Percentiles rank a stretch among this genome's conserved stretches.
These are phyloP conservation scores for Smittia sp. DNA, from an alignment of 2,888 invertebrate genomes.

Conservation along the genomic window DNA sequence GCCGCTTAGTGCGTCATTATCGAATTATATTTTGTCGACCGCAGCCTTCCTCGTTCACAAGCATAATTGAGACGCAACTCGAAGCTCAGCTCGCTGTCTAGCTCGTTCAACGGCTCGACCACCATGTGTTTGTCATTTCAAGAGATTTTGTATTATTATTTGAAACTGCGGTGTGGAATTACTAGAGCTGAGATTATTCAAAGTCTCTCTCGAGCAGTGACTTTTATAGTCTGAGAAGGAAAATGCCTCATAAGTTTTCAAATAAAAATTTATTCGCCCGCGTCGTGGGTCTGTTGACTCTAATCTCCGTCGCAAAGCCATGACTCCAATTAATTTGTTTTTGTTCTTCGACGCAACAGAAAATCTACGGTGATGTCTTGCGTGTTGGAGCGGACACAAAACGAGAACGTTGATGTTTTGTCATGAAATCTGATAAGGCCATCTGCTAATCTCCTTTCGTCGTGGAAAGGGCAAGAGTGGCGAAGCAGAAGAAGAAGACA, in stretches of 20 bases:
- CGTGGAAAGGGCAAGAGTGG: neutral
- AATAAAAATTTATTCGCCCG: neutral
- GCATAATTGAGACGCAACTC: conserved; percentile 20
- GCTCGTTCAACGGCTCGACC: neutral
- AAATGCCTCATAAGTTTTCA: conserved; percentile 2
- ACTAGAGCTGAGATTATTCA: conserved; percentile 8
- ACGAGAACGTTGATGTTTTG: neutral
- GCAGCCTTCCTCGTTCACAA: neutral
- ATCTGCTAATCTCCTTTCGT: conserved; percentile 1
- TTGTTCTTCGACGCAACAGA: conserved; percentile 11
- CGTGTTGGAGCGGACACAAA: neutral
- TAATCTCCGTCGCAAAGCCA: neutral
- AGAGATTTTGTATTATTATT: conserved; percentile 5
- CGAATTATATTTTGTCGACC: conserved; percentile 30
- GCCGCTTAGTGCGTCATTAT: conserved; percentile 33
- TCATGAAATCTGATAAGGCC: conserved; percentile 8
- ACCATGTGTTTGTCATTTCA: conserved; percentile 12
- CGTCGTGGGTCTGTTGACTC: conserved; percentile 8
- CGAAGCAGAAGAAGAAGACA: conserved; percentile 17
- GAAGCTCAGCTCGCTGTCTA: neutral
- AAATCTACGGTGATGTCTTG: neutral
- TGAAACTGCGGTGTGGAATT: neutral
- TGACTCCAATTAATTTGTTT: conserved; percentile 6
- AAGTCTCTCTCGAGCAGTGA: neutral
- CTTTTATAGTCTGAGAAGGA: neutral